Conservation (phyloP, 2,888 invertebrate species). For the Gandaritis pyraliata region DNA sequence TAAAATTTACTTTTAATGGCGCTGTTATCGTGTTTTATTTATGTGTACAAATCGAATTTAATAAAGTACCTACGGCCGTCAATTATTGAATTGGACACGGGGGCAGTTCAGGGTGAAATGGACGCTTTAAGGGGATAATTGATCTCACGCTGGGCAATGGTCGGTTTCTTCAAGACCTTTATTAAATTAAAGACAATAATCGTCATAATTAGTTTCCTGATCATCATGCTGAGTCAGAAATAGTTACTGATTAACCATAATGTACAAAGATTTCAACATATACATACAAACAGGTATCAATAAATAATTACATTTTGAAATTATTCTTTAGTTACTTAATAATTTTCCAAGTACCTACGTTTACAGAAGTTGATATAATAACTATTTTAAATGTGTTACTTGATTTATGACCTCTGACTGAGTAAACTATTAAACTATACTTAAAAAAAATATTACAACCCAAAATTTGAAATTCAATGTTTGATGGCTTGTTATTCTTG, state of each 20-base stretch:
- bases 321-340: too few relatives aligned
- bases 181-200: conserved; percentile 23
- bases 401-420: too few relatives aligned
- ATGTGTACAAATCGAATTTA: conserved; percentile 36
- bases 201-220: conserved; percentile 20
- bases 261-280: too few relatives aligned
- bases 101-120: conserved; percentile 32
- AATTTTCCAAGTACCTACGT: too few relatives aligned
- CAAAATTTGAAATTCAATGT: too few relatives aligned
- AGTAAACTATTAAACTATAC: too few relatives aligned
- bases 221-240: conserved; percentile 4
- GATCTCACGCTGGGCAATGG: conserved; percentile 17
- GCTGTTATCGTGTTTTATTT: conserved; percentile 30
- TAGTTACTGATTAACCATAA: neutral
- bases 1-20: conserved; percentile 40
- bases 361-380: too few relatives aligned
- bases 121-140: conserved; percentile 24
- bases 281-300: too few relatives aligned
- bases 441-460: too few relatives aligned
- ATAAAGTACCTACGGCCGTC: conserved; percentile 33
- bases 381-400: too few relatives aligned
- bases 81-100: conserved; percentile 39
- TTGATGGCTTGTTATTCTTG: too few relatives aligned
- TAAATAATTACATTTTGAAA: too few relatives aligned
- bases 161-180: conserved; percentile 23